Evolutionary conservation across 2,888 invertebrate genomes (phyloP).

Genomic region (Lottia gigantea): DNA sequence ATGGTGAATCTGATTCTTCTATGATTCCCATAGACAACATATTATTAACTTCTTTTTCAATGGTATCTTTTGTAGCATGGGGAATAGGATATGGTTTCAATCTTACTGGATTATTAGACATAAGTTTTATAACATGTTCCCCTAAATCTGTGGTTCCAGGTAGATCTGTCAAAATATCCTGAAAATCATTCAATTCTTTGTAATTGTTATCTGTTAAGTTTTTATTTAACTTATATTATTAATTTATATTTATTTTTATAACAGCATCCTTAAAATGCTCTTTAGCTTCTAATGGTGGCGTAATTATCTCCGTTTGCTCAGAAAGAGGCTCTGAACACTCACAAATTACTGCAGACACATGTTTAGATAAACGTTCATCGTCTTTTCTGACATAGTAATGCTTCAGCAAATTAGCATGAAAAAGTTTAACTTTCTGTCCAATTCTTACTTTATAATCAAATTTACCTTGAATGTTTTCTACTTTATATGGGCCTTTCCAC

Average conservation of each 20-base stretch:
- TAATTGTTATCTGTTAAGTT: too few relatives aligned
- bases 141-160: neutral
- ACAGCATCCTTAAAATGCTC: neutral
- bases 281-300: neutral
- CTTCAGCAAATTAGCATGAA: neutral
- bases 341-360: neutral
- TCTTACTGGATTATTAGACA: conserved; percentile 17
- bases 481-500: conserved; percentile 31
- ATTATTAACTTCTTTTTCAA: too few relatives aligned
- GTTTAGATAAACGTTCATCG: neutral
- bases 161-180: conserved; percentile 9
- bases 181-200: neutral
- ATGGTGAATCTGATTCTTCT: conserved; percentile 33
- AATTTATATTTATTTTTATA: too few relatives aligned
- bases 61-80: conserved; percentile 14
- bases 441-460: neutral
- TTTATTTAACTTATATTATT: too few relatives aligned
- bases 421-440: neutral
- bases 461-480: conserved; percentile 14
- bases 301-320: neutral
- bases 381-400: neutral
- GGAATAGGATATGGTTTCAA: conserved; percentile 27
- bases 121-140: conserved; percentile 22
- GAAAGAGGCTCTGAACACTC: neutral
- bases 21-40: conserved; percentile 26